Conservation (phyloP, 2,797 vertebrate genomes). For the Gallinago nigripennis region DNA sequence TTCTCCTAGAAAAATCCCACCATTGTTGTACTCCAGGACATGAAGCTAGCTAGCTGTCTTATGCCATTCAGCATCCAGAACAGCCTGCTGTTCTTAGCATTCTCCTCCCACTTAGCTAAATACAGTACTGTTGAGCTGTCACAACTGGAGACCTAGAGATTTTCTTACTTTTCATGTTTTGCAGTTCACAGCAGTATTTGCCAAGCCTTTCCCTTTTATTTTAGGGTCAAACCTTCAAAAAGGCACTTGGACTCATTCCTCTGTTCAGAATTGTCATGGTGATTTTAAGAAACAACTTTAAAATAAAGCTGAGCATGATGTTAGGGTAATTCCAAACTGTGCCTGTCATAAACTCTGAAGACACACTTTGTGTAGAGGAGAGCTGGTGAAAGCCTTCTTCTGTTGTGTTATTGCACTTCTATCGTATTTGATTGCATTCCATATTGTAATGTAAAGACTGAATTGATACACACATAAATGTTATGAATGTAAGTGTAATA, state of each 20-base stretch:
- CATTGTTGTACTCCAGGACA: not conserved
- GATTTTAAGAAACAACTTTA: not conserved
- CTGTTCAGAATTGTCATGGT: not conserved
- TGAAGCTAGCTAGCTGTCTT: not conserved
- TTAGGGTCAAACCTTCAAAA: not conserved
- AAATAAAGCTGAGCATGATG: not conserved
- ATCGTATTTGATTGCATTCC: not conserved
- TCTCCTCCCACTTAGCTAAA: not conserved
- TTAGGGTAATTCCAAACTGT: not conserved
- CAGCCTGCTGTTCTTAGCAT: not conserved
- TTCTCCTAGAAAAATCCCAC: not conserved
- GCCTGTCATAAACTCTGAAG: not conserved
- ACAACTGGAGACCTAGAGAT: not conserved
- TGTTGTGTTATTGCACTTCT: not conserved
- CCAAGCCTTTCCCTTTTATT: not conserved
- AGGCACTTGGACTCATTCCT: not conserved
- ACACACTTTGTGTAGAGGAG: not conserved
- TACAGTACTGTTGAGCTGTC: not conserved
- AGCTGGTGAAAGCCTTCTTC: not conserved
- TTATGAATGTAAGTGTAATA: not conserved
- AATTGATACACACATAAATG: not conserved
- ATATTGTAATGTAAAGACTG: not conserved
- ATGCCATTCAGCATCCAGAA: not conserved
- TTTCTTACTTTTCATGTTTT: not conserved
- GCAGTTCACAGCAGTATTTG: not conserved